Conservation (phyloP, 37 sponge, comb jelly and placozoan species). For the Eunapius fragilis region DNA sequence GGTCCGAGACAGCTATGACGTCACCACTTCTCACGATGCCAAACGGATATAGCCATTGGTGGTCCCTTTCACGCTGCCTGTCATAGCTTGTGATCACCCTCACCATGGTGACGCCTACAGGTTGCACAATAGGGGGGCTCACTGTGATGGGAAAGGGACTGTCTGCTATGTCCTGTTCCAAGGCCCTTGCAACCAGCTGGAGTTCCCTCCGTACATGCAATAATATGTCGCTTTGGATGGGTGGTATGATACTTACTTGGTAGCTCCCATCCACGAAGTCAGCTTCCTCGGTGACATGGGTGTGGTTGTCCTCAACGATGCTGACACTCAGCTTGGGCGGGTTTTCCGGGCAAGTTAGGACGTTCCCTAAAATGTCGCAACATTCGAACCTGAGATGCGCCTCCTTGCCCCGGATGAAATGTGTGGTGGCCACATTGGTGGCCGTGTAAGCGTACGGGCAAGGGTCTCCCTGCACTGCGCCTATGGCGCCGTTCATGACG, state of each 20-base stretch:
- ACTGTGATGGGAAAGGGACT: conserved; percentile 22
- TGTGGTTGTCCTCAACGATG: background rate
- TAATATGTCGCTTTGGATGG: too few relatives aligned
- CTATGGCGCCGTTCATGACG: background rate
- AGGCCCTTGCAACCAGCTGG: background rate
- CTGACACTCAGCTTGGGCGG: conserved; percentile 1
- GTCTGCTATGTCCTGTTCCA: background rate
- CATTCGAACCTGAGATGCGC: background rate
- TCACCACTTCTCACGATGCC: background rate
- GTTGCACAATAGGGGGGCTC: background rate
- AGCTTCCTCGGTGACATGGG: background rate
- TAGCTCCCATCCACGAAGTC: background rate
- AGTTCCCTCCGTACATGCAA: background rate
- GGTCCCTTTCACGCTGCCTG: too few relatives aligned
- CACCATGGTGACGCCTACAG: background rate
- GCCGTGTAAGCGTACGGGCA: background rate
- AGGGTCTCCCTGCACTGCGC: conserved; percentile 7
- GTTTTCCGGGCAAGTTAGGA: background rate
- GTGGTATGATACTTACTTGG: background rate
- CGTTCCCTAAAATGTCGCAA: conserved; percentile 10
- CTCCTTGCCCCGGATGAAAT: conserved; percentile 10
- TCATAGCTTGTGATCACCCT: background rate
- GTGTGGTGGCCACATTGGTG: background rate
- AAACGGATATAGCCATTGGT: background rate
- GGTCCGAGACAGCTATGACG: conserved; percentile 26